A percentile compares a stretch with the other conserved stretches of the same genome.
These are phyloP conservation scores for Alosa alosa DNA, from an alignment of 2,113 vertebrate genomes.

Conservation along the genomic window DNA sequence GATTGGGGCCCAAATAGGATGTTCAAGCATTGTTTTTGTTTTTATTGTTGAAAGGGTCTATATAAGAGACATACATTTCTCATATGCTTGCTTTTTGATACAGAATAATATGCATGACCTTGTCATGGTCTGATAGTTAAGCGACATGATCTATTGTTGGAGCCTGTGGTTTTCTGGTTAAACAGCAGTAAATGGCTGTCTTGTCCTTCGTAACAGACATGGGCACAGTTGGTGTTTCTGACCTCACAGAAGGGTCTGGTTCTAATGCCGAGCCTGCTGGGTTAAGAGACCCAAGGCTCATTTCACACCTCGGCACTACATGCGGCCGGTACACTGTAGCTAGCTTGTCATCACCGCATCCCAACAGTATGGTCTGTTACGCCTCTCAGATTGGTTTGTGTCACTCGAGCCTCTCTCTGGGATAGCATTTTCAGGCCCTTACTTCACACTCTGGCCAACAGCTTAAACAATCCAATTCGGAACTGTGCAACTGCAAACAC, in stretches of 20 bases:
- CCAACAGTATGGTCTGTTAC: constrained; percentile 48
- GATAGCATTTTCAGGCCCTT: constrained; percentile 47
- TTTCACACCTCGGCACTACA: constrained; percentile 59
- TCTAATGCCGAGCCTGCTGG: constrained; percentile 56
- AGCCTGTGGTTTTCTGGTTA: not conserved
- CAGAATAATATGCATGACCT: not conserved
- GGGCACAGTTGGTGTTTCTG: constrained; percentile 46
- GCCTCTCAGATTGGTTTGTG: constrained; percentile 57
- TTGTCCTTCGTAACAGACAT: constrained; percentile 17
- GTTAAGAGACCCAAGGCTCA: constrained; percentile 49
- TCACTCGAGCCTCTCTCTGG: constrained; percentile 49
- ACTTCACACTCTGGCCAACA: constrained; percentile 48
- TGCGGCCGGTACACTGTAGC: constrained; percentile 27
- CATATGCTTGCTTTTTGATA: not conserved
- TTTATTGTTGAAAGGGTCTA: too few relatives aligned
- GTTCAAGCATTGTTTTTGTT: too few relatives aligned
- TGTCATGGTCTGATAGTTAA: not conserved
- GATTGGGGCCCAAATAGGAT: too few relatives aligned
- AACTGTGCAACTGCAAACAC: constrained; percentile 46
- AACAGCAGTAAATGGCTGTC: not conserved
- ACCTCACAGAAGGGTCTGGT: constrained; percentile 43
- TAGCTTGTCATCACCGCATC: constrained; percentile 33
- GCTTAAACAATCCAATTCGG: constrained; percentile 58
- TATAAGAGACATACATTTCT: not conserved
- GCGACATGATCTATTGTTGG: not conserved